Evolutionary conservation across 2,113 vertebrate species (phyloP).

Genomic region (Macaca mulatta): DNA sequence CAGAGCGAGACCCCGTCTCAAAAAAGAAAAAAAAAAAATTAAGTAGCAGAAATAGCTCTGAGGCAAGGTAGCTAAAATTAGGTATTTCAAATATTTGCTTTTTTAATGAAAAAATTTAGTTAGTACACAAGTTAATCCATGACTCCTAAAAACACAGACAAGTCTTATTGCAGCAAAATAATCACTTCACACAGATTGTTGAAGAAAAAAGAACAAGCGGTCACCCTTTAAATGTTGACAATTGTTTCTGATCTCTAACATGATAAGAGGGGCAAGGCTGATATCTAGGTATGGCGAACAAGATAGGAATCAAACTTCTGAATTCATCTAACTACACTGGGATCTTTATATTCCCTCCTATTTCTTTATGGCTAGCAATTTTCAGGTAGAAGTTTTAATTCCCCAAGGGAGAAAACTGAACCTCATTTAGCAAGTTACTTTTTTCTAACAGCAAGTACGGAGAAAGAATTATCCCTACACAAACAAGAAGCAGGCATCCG

Average conservation of each 20-base stretch:
- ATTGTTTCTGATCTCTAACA: constrained; percentile 24
- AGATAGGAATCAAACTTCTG: not conserved
- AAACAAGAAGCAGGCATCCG: not conserved
- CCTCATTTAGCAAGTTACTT: not conserved
- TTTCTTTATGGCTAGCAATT: constrained; percentile 27
- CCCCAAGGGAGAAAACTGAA: not conserved
- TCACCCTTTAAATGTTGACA: not conserved
- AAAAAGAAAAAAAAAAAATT: not conserved
- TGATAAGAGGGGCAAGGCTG: not conserved
- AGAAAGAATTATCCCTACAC: not conserved
- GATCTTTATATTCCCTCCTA: not conserved
- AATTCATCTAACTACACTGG: not conserved
- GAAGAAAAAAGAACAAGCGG: not conserved
- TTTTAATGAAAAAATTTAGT: constrained; percentile 17
- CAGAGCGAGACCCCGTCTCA: too few relatives aligned
- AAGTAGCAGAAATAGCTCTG: not conserved
- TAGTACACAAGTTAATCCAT: not conserved
- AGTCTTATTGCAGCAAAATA: not conserved
- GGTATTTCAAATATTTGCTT: constrained; percentile 22
- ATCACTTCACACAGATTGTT: not conserved
- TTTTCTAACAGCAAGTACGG: not conserved
- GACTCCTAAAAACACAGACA: not conserved
- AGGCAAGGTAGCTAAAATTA: constrained; percentile 6
- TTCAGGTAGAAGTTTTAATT: constrained; percentile 29
- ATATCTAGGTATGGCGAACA: not conserved